A percentile compares a stretch with the other conserved stretches of the same genome.
phyloP scores from a whole-genome alignment of 2,113 vertebrate species.

The Lates calcarifer region DNA sequence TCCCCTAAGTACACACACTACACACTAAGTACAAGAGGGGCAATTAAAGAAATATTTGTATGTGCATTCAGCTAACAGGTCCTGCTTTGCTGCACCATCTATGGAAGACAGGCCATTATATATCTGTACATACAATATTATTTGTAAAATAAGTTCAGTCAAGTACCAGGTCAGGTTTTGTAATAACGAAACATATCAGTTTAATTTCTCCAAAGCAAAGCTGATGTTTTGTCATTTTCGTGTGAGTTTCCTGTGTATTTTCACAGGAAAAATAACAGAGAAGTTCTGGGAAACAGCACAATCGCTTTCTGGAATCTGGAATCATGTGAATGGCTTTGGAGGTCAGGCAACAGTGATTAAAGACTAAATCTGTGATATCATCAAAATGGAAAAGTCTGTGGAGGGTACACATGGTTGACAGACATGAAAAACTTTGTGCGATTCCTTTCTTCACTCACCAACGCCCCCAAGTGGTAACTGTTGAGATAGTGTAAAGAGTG shows the following conservation, averaged over 20 bases:
- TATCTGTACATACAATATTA: neutral
- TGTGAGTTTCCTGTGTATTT: neutral
- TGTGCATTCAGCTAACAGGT: neutral
- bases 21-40: neutral
- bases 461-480: slow-evolving; percentile 55
- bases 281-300: neutral
- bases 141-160: neutral
- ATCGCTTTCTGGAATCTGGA: neutral
- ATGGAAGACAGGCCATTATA: neutral
- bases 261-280: neutral
- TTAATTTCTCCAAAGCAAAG: neutral
- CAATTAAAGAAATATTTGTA: neutral
- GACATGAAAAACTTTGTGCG: neutral
- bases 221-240: neutral
- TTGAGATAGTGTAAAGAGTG: neutral
- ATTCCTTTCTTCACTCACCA: slow-evolving; percentile 44
- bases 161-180: neutral
- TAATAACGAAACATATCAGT: neutral
- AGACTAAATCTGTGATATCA: neutral
- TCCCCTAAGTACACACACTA: too few relatives aligned
- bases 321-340: neutral
- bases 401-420: neutral
- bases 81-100: neutral
- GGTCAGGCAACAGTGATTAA: neutral
- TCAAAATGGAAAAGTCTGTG: neutral